Evolutionary conservation across 2,113 vertebrate genomes (phyloP).

Genomic region (human): GRCh38 chr7:3489501-3490000

Average conservation of each 20-base stretch:
- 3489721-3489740: slow-evolving; percentile 48
- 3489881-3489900: slow-evolving; percentile 7
- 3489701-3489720: slow-evolving; percentile 52
- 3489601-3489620: slow-evolving; percentile 14
- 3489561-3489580: slow-evolving; percentile 57
- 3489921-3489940: slow-evolving; percentile 5
- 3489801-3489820: neutral
- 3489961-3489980: slow-evolving; percentile 20
- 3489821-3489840: slow-evolving; percentile 22
- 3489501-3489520: neutral
- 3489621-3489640: slow-evolving; percentile 20
- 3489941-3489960: neutral
- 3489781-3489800: slow-evolving; percentile 51
- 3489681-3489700: slow-evolving; percentile 57
- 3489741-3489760: slow-evolving; percentile 10
- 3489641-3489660: neutral
- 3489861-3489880: slow-evolving; percentile 48
- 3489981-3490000: neutral
- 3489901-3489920: slow-evolving; percentile 20
- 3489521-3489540: slow-evolving; percentile 4
- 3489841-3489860: slow-evolving; percentile 38
- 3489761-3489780: neutral
- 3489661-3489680: slow-evolving; percentile 31
- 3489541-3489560: slow-evolving; percentile 45
- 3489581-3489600: neutral